Evolutionary conservation across 2,888 invertebrate genomes (phyloP).

Genomic region (Aspidiotus destructor): DNA sequence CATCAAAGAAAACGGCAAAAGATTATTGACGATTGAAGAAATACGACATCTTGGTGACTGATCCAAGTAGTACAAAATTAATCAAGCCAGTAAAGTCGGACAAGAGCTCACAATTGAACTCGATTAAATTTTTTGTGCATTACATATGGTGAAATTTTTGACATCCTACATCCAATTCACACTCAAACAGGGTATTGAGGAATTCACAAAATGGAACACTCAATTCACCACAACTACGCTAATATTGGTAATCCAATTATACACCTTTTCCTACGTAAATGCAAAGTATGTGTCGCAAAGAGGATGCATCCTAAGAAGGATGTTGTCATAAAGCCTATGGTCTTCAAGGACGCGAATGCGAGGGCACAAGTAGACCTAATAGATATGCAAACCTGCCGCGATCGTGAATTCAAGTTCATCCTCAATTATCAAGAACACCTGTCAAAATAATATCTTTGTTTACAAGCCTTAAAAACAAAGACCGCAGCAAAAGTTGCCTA

Average conservation of each 20-base stretch:
- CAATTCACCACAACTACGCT: background rate
- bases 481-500: background rate
- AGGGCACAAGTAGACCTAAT: slow-evolving; percentile 7
- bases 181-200: background rate
- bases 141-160: slow-evolving; percentile 1
- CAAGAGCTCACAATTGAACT: too few species aligned
- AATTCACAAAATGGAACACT: background rate
- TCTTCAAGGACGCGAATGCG: background rate
- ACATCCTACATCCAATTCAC: background rate
- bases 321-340: background rate
- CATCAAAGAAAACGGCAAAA: too few species aligned
- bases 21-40: too few species aligned
- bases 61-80: too few species aligned
- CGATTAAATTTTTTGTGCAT: slow-evolving; percentile 2
- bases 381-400: background rate
- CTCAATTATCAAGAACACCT: background rate
- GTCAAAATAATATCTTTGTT: background rate
- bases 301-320: background rate
- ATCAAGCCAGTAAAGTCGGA: too few species aligned
- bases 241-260: background rate
- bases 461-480: background rate
- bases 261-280: background rate
- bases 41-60: too few species aligned
- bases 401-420: slow-evolving; percentile 1
- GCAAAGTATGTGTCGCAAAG: background rate